Evolutionary conservation across 2,113 vertebrate species (phyloP).

Genomic region (Salvelinus sp.): DNA sequence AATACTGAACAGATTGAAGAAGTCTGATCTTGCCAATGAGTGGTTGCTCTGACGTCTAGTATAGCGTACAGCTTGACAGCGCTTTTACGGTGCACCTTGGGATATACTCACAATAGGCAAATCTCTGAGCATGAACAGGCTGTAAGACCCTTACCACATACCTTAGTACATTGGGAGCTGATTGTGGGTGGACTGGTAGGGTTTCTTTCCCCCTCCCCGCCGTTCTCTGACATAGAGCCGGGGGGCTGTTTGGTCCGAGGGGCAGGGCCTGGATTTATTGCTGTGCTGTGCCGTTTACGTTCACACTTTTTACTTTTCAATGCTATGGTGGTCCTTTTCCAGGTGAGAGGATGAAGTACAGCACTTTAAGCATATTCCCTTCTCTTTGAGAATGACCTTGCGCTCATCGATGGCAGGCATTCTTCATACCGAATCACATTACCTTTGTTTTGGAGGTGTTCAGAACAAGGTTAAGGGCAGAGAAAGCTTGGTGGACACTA

Average conservation of each 20-base stretch:
- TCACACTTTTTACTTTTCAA: no score
- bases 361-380: no score
- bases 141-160: constrained; percentile 13
- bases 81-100: background rate
- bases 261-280: constrained; percentile 6
- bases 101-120: constrained; percentile 21
- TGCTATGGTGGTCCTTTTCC: no score
- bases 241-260: background rate
- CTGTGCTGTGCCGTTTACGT: background rate
- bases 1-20: no score
- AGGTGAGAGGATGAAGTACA: no score
- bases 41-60: constrained; percentile 26
- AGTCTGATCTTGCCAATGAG: background rate
- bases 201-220: background rate
- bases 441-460: no score
- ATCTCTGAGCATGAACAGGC: constrained; percentile 34
- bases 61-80: constrained; percentile 18
- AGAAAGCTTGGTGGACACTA: no score
- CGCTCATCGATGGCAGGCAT: no score
- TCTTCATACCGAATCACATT: no score
- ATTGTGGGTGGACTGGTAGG: background rate
- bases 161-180: constrained; percentile 16
- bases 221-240: constrained; percentile 6
- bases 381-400: no score
- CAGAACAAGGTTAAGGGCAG: no score